A percentile compares a stretch with the other conserved stretches of the same genome.
phyloP scores from a whole-genome alignment of 2,888 invertebrate species.

The Ophioninae sp. region DNA sequence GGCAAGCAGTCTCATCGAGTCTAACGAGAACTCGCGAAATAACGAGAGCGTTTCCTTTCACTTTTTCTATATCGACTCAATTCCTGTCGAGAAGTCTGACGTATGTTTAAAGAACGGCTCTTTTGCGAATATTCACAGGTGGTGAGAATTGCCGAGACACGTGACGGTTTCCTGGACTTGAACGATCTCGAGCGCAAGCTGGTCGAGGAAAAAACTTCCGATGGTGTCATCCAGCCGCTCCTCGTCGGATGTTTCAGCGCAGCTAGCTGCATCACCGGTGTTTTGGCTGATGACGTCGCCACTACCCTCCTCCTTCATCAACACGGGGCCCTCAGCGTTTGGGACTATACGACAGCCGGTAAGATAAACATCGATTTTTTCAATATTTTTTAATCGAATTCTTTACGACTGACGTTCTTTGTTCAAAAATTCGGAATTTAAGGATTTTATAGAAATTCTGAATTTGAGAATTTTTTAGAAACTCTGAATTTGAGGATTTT shows the following conservation, averaged over 20 bases:
- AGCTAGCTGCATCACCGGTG: constrained; percentile 94
- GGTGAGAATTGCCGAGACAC: constrained; percentile 89
- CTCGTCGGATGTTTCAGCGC: constrained; percentile 94
- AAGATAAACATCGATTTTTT: constrained; percentile 29
- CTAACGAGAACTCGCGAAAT: constrained; percentile 10
- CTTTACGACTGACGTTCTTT: too few species aligned
- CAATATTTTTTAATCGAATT: not conserved
- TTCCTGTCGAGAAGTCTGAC: not conserved
- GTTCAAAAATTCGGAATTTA: too few species aligned
- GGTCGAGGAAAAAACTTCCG: constrained; percentile 84
- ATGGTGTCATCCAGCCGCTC: constrained; percentile 81
- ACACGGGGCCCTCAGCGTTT: constrained; percentile 92
- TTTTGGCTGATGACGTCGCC: constrained; percentile 91
- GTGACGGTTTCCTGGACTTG: constrained; percentile 90
- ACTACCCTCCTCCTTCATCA: constrained; percentile 91
- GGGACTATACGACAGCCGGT: constrained; percentile 94
- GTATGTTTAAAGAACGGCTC: not conserved
- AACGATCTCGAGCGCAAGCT: constrained; percentile 88
- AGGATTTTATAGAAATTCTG: too few species aligned
- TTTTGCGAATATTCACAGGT: constrained; percentile 83
- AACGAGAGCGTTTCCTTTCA: constrained; percentile 38
- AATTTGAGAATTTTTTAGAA: too few species aligned
- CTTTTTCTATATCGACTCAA: constrained; percentile 36
- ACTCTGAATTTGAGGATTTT: too few species aligned
- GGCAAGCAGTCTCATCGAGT: not conserved